phyloP scores from a whole-genome alignment of 2,888 invertebrate species.

The Cosmopolites sordidus region DNA sequence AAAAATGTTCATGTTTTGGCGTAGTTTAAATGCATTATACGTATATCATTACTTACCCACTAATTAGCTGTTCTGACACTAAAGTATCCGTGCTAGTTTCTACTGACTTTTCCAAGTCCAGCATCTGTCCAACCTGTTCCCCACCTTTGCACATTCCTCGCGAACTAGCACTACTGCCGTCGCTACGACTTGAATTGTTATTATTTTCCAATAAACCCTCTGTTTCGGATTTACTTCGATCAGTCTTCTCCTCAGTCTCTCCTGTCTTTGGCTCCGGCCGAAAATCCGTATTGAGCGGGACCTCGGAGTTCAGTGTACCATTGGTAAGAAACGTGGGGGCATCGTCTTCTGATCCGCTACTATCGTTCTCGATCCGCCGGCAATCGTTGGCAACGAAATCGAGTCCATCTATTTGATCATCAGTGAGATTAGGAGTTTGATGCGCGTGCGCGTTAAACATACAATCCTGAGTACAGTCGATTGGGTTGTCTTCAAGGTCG shows the following conservation, averaged over 20 bases:
- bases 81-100: slow-evolving; percentile 56
- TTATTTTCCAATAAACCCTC: slow-evolving; percentile 18
- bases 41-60: slow-evolving; percentile 36
- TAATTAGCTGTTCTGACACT: slow-evolving; percentile 43
- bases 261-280: not conserved
- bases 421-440: slow-evolving; percentile 25
- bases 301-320: not conserved
- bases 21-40: too few species aligned
- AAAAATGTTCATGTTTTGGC: too few species aligned
- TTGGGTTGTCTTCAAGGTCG: slow-evolving; percentile 25
- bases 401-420: slow-evolving; percentile 34
- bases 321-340: slow-evolving; percentile 1
- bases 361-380: slow-evolving; percentile 18
- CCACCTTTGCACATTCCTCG: slow-evolving; percentile 17
- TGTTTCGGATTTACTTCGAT: not conserved
- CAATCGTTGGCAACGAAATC: slow-evolving; percentile 8
- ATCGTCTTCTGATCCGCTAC: slow-evolving; percentile 22
- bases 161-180: slow-evolving; percentile 13
- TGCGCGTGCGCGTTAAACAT: slow-evolving; percentile 36
- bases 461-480: slow-evolving; percentile 37
- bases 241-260: not conserved
- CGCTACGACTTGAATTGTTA: slow-evolving; percentile 15
- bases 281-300: not conserved
- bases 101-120: slow-evolving; percentile 40
- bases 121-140: slow-evolving; percentile 38